Evolutionary conservation across 1,140 invertebrate genomes (phyloP).

Genomic region (Zaprionus kolodkinae): DNA sequence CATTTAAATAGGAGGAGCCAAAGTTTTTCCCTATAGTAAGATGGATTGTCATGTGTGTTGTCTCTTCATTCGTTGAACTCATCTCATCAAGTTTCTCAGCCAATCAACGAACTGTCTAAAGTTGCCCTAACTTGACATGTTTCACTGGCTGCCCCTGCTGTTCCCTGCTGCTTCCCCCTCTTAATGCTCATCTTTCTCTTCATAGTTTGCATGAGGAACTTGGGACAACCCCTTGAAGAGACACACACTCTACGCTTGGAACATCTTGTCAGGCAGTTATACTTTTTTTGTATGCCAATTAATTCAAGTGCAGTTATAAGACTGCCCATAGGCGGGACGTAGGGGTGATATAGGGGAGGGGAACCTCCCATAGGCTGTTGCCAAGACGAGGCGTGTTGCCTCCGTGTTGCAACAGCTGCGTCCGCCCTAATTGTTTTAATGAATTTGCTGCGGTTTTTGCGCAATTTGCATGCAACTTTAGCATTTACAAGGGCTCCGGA

Average conservation of each 20-base stretch:
- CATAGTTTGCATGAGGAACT: slow-evolving; percentile 18
- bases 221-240: slow-evolving; percentile 28
- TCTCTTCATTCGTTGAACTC: slow-evolving; percentile 27
- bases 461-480: slow-evolving; percentile 79
- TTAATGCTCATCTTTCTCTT: not conserved
- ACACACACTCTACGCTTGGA: not conserved
- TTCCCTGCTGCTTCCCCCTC: not conserved
- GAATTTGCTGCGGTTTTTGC: slow-evolving; percentile 77
- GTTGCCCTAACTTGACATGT: slow-evolving; percentile 18
- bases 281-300: slow-evolving; percentile 32
- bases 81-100: slow-evolving; percentile 35
- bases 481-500: slow-evolving; percentile 55
- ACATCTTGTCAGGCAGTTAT: slow-evolving; percentile 32
- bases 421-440: slow-evolving; percentile 77
- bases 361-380: slow-evolving; percentile 21
- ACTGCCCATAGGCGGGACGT: not conserved
- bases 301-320: slow-evolving; percentile 52
- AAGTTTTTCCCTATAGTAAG: not conserved
- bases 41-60: slow-evolving; percentile 21
- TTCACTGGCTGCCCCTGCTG: not conserved
- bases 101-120: slow-evolving; percentile 38
- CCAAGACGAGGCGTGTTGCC: slow-evolving; percentile 52
- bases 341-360: not conserved
- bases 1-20: slow-evolving; percentile 26
- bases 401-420: slow-evolving; percentile 56